Evolutionary conservation across 2,113 vertebrate genomes (phyloP), one percentile per base, ranked within the genome.

Genomic region (Ondatra zibethicus): DNA sequence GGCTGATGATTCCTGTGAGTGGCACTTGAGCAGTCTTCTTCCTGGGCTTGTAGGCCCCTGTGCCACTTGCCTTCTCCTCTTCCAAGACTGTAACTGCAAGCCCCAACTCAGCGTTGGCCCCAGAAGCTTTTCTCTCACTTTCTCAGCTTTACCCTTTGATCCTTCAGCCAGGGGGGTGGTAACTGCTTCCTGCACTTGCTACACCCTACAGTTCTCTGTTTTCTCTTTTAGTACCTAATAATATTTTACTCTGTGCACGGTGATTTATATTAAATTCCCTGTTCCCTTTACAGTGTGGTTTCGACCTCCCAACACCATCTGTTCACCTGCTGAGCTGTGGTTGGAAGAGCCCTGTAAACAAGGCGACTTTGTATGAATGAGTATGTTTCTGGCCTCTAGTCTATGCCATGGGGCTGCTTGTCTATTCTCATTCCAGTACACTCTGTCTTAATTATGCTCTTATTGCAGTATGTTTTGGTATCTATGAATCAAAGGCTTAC

Each of bases 191-290:
- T 87, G 52, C 65, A 65, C 50, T 86, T 91, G 55, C 72, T 77
- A 94, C 3, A 47, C 33, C 50, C 12, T 29, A 75, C 29, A 36
- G 8, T 21, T 95, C 31, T 16, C 47, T 31, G 6, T 75, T 84
- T 92, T 68, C 92, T 39, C 80, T 92, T 88, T 91, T 85, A 80
- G n/a, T 36, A 55, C 42, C 61, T 92, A 86, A 76, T 76, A 66
- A 94, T 45, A 72, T 86, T 93, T 82, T 78, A 91, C 23, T 88
- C 61, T 11, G 36, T 81, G 87, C 84, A 73, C 76, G 93, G 31
- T 19, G 39, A 63, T 93, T 84, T 92, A 50, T 91, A 88, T 88
- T 93, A 89, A 89, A 81, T 95, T 94, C 36, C 76, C 31, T 89
- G 87, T 91, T 94, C 92, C 84, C 25, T 92, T 75, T 94, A 47